phyloP scores from a whole-genome alignment of 2,888 invertebrate species.

The Strigamia maritima region DNA sequence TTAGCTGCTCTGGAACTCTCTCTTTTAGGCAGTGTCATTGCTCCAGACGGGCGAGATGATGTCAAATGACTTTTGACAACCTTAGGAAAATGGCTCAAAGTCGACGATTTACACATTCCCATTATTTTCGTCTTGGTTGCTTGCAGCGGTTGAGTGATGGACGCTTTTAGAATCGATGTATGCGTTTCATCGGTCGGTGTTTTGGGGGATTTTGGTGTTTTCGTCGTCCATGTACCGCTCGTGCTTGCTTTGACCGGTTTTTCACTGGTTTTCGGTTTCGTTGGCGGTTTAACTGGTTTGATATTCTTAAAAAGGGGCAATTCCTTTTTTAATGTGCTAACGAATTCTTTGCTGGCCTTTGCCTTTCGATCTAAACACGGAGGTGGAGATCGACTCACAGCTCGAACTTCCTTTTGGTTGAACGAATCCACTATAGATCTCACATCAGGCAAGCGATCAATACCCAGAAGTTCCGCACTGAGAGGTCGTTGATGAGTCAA shows the following conservation, averaged over 20 bases:
- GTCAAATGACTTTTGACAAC: background rate
- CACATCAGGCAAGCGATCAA: constrained; percentile 36
- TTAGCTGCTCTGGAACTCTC: constrained; percentile 1
- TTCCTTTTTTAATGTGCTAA: background rate
- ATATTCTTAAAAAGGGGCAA: constrained; percentile 35
- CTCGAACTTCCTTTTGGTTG: constrained; percentile 13
- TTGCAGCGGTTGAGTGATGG: background rate
- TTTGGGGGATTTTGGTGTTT: background rate
- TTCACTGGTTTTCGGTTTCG: background rate
- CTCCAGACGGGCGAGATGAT: background rate
- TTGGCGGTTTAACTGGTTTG: background rate
- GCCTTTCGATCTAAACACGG: background rate
- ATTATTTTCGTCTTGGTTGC: constrained; percentile 10
- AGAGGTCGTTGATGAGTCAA: constrained; percentile 18
- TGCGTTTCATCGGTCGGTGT: constrained; percentile 6
- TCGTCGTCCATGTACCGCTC: background rate
- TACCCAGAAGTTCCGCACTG: constrained; percentile 34
- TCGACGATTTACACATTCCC: constrained; percentile 1
- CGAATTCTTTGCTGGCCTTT: constrained; percentile 28
- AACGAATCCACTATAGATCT: constrained; percentile 34
- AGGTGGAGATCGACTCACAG: background rate
- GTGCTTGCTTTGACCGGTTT: background rate
- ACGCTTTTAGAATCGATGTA: background rate
- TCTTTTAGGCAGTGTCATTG: background rate
- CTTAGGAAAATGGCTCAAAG: background rate